Base-by-base conservation (phyloP, 2,113 vertebrate genomes). In the Willisornis vidua region DNA sequence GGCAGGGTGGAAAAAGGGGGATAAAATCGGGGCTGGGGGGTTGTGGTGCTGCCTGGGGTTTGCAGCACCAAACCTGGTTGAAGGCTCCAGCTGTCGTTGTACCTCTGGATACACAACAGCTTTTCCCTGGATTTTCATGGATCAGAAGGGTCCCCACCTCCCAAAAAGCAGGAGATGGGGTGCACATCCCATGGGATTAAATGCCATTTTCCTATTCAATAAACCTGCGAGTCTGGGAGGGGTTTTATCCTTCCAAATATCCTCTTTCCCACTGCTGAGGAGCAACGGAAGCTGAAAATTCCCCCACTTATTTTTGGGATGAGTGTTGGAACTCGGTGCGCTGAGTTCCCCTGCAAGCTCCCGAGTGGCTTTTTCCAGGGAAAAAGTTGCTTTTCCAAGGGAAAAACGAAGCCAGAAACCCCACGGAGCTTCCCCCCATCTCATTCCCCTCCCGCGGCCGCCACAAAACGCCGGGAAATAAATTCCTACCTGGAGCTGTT, bases 1-100 rank as follows among this genome's bases (percentile, higher is more conserved):
- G 25, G 31, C 1, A 23, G 37, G 22, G 41, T 1, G 1, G 18
- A 14, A 37, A 58, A 16, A 14, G 18, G 2, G 51, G 43, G 68
- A 75, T 43, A 24, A 73, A 71, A 45, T 0, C 0, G 2, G 48
- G 22, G 24, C 4, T 0, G 4, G 26, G 85, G 26, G 37, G 68
- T 16, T 0, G 2, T 0, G 12, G 28, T 5, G 15, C 11, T 1
- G 0, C 51, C 8, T 0, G 5, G 66, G 70, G 31, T 11, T 63
- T 5, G 16, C 25, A 2, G 71, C 63, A 33, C 15, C 17, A 7
- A 71, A 39, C n/a, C 48, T 24, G 14, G 19, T 6, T 55, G 23
- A 20, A 51, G 9, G 43, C 49, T 63, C 61, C 16, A 0, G 48
- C 37, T 54, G 29, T 10, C 1, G 0, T 18, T 37, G 41, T 65